These are phyloP conservation scores for Boloria selene DNA, from an alignment of 2,888 invertebrate species.

Conservation along the genomic window DNA sequence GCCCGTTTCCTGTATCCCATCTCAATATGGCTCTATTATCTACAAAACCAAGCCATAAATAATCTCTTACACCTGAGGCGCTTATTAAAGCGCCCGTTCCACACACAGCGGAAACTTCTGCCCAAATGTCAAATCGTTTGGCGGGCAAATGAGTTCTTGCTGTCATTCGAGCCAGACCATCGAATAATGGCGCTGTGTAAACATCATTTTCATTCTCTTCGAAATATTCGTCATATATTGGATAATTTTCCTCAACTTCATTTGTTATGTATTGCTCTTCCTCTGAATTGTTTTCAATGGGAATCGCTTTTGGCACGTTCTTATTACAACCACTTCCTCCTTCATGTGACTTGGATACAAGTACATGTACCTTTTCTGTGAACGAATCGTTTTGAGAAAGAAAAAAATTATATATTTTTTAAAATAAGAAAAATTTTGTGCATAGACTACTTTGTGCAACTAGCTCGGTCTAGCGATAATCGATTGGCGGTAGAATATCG, in stretches of 20 bases:
- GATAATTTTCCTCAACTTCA: slow-evolving; percentile 61
- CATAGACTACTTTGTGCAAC: slow-evolving; percentile 44
- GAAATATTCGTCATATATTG: slow-evolving; percentile 57
- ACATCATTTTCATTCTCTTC: slow-evolving; percentile 58
- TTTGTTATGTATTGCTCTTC: slow-evolving; percentile 54
- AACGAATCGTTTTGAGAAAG: slow-evolving; percentile 52
- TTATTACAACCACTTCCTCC: slow-evolving; percentile 43
- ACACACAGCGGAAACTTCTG: slow-evolving; percentile 72
- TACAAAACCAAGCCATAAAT: slow-evolving; percentile 74
- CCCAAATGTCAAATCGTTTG: slow-evolving; percentile 75
- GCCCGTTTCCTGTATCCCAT: slow-evolving; percentile 73
- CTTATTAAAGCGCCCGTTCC: slow-evolving; percentile 67
- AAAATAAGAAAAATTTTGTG: slow-evolving; percentile 31
- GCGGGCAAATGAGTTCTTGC: slow-evolving; percentile 67
- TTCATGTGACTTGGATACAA: slow-evolving; percentile 45
- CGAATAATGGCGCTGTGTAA: slow-evolving; percentile 70
- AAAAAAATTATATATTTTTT: slow-evolving; percentile 32
- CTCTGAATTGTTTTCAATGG: slow-evolving; percentile 48
- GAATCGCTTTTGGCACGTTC: slow-evolving; percentile 45
- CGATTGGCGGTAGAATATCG: slow-evolving; percentile 72
- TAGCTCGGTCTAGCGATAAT: slow-evolving; percentile 70
- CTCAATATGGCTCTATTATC: slow-evolving; percentile 65
- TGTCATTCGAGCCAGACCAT: slow-evolving; percentile 66
- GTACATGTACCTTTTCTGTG: slow-evolving; percentile 63
- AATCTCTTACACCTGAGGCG: slow-evolving; percentile 70